Conservation (phyloP, 2,888 invertebrate genomes). For the Griposia aprilina region DNA sequence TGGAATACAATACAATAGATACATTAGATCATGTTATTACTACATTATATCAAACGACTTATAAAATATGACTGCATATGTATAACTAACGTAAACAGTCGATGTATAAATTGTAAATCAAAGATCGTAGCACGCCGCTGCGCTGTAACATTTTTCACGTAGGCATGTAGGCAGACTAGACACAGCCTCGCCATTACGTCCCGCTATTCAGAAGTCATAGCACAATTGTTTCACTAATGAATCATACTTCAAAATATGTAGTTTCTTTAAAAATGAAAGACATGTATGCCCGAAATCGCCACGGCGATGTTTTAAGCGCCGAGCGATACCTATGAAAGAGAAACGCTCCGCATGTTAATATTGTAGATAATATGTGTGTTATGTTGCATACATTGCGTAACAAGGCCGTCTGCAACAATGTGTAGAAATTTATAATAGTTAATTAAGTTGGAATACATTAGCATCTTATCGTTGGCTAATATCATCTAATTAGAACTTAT, state of each 20-base stretch:
- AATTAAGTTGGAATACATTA: conserved; percentile 70
- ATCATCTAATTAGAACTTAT: conserved; percentile 67
- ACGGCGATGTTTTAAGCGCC: conserved; percentile 25
- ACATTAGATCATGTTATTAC: neutral
- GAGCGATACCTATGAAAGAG: conserved; percentile 62
- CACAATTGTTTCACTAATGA: conserved; percentile 53
- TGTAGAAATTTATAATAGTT: conserved; percentile 72
- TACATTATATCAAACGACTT: neutral
- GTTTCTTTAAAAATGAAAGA: conserved; percentile 48
- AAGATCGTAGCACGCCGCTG: conserved; percentile 6
- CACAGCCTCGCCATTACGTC: conserved; percentile 34
- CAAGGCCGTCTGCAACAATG: conserved; percentile 72
- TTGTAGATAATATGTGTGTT: conserved; percentile 70
- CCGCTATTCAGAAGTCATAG: conserved; percentile 32
- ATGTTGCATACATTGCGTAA: conserved; percentile 69
- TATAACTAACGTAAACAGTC: neutral
- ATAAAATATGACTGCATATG: conserved; percentile 1
- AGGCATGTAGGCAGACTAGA: conserved; percentile 19
- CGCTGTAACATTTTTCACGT: conserved; percentile 22
- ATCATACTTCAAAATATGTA: conserved; percentile 46
- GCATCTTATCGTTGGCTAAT: conserved; percentile 70
- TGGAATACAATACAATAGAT: neutral
- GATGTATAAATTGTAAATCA: conserved; percentile 1
- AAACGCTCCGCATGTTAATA: conserved; percentile 68
- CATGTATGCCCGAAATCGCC: conserved; percentile 36